Evolutionary conservation across 64 coral and sea anemone genomes (phyloP).

Genomic region (Porites lutea): DNA sequence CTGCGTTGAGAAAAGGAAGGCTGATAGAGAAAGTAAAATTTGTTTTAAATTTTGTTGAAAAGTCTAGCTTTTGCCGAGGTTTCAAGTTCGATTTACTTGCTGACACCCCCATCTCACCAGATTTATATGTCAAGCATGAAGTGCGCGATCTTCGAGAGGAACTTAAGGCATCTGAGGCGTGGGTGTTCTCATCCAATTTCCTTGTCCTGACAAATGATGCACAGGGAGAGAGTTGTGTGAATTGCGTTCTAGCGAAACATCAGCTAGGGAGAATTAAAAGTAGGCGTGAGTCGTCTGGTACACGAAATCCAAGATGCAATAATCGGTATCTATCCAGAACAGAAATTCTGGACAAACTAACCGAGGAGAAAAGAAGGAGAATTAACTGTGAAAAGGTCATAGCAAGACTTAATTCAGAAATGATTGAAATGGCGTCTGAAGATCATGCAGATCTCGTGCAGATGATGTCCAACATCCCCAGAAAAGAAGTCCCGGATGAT

Average conservation of each 20-base stretch:
- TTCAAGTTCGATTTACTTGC: background rate
- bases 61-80: background rate
- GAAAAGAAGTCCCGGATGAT: constrained; percentile 28
- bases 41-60: constrained; percentile 15
- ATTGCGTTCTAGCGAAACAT: background rate
- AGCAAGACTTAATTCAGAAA: background rate
- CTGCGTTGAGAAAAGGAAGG: background rate
- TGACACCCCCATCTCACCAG: constrained; percentile 6
- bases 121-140: background rate
- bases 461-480: constrained; percentile 16
- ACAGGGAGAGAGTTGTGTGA: background rate
- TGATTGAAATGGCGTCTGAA: constrained; percentile 7
- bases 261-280: constrained; percentile 4
- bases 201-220: background rate
- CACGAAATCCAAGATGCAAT: background rate
- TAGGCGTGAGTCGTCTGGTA: background rate
- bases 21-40: background rate
- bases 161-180: background rate
- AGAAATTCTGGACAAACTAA: background rate
- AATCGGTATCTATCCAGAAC: background rate
- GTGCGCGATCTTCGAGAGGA: background rate
- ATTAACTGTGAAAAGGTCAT: background rate
- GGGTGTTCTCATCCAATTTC: background rate
- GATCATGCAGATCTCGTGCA: constrained; percentile 26
- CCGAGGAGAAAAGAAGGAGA: background rate